Evolutionary conservation across 2,797 vertebrate species (phyloP), one percentile per base, ranked within the genome.

Genomic region (Helicolenus hilgendorfi): DNA sequence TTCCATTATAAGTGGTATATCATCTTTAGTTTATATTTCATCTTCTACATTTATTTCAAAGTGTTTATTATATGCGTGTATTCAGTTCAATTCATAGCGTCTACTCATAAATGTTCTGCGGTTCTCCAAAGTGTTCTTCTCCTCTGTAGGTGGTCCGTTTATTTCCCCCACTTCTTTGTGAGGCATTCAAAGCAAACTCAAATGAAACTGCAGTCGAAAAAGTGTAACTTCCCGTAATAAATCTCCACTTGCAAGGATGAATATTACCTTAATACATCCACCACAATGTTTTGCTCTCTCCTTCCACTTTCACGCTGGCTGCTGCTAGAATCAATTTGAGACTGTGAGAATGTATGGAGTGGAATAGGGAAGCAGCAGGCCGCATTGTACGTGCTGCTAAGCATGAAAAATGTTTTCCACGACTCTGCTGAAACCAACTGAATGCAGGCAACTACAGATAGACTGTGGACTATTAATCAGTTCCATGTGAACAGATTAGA

Each of bases 331-430:
- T 94, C 91, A 89, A 89, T 94, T 92, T 93, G 80, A 82, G 89
- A 45, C 81, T 89, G 79, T 77, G 90, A 70, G 86, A 91, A 92
- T 89, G 92, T 87, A 84, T 79, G 74, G 89, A 85, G 89, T 76
- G 76, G 87, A 92, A 92, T 81, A 55, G 81, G 74, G 90, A 91
- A 92, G 93, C 89, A 91, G 89, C 89, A 83, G 84, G 91, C 81
- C 75, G 64, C 84, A 86, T 71, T 92, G 84, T 84, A 74, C 58
- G 63, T 87, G 89, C 90, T 86, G 86, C 93, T 90, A 89, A 94
- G 92, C 92, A 91, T 95, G 89, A 91, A 89, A 91, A 92, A 94
- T 93, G 86, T 92, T 92, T 90, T 91, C 86, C 84, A 76, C 65
- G 69, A 82, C 82, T 91, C 62, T 33, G 22, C 59, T 83, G 65